Evolutionary conservation across 2,797 vertebrate genomes (phyloP).

Genomic region (Buphagus erythrorhynchus): DNA sequence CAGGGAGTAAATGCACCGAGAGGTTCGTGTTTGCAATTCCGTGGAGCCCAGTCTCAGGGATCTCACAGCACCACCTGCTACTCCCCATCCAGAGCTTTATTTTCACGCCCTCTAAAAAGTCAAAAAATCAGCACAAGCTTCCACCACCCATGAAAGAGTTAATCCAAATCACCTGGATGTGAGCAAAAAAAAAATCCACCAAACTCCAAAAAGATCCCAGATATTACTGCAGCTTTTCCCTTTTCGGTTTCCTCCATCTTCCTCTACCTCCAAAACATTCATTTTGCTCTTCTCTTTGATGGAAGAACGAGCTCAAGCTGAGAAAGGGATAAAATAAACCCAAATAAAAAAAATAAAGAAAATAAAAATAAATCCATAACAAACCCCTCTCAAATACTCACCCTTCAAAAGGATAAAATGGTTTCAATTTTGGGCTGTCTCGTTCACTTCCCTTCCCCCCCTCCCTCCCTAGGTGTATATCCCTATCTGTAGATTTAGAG

Average conservation of each 20-base stretch:
- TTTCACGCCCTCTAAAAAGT: fast-evolving
- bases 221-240: neutral
- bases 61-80: neutral
- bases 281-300: slow-evolving; percentile 29
- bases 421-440: slow-evolving; percentile 76
- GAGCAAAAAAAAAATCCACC: neutral
- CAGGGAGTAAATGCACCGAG: neutral
- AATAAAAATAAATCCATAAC: slow-evolving; percentile 65
- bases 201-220: neutral
- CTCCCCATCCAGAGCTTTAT: neutral
- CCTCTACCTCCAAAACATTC: slow-evolving; percentile 6
- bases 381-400: slow-evolving; percentile 51
- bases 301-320: slow-evolving; percentile 31
- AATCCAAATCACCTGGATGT: neutral
- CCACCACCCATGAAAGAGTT: neutral
- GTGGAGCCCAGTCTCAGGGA: neutral
- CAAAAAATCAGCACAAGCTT: neutral
- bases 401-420: slow-evolving; percentile 67
- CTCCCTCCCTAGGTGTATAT: slow-evolving; percentile 35
- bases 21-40: neutral
- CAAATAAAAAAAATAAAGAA: slow-evolving; percentile 52
- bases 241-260: slow-evolving; percentile 49
- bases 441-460: slow-evolving; percentile 23
- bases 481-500: slow-evolving; percentile 73
- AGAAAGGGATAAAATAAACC: slow-evolving; percentile 63